A percentile compares a stretch with the other conserved stretches of the same genome.
phyloP scores from a whole-genome alignment of 2,113 vertebrate genomes.

The Acrocephalus kingi region DNA sequence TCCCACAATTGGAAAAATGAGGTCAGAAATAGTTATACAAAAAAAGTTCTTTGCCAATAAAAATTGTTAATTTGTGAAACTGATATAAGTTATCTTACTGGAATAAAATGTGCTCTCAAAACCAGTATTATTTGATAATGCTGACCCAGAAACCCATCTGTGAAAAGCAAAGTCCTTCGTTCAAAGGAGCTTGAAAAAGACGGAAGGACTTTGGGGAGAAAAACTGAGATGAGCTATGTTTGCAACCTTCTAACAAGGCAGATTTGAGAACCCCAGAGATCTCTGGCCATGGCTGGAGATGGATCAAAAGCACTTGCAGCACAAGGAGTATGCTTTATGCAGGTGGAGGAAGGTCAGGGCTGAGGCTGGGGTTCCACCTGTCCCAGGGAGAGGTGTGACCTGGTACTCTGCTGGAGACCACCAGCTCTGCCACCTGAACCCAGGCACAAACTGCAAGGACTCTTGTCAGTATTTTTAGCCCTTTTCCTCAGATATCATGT shows the following conservation, averaged over 20 bases:
- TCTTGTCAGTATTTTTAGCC: neutral
- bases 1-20: neutral
- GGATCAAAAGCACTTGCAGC: neutral
- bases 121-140: neutral
- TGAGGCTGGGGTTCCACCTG: neutral
- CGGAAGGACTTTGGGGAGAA: neutral
- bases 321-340: fast-evolving
- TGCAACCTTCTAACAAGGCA: neutral
- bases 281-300: neutral
- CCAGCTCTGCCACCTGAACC: neutral
- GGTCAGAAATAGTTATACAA: neutral
- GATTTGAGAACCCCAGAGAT: neutral
- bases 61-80: neutral
- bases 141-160: conserved; percentile 5
- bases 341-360: neutral
- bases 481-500: neutral
- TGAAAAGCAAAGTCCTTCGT: neutral
- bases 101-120: neutral
- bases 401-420: neutral
- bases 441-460: neutral
- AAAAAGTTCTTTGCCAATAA: neutral
- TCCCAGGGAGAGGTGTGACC: neutral
- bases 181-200: neutral
- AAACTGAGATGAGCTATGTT: neutral
- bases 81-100: neutral